Evolutionary conservation across 2,888 invertebrate genomes (phyloP), one percentile per base, ranked within the genome.

Genomic region (Itoplectis maculator): DNA sequence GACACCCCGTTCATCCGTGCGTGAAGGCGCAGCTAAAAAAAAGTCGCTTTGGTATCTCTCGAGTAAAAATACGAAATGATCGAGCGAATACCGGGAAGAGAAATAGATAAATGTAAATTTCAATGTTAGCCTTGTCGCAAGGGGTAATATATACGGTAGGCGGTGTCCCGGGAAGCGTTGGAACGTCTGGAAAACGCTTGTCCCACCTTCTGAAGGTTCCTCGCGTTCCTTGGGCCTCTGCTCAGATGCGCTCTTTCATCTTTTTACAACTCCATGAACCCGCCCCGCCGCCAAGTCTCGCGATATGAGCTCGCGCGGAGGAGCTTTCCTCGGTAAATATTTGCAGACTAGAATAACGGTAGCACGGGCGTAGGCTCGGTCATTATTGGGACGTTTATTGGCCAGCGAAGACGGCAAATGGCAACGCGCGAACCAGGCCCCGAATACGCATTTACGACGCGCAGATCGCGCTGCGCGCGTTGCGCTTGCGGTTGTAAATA

Each of bases 331-430:
- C 84, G 86, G 85, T 88, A 89, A 89, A 90, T 89, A 88, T 88
- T 88, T 86, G 84, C 82, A 85, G 87, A 87, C 88, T 86, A 86
- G 86, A 87, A 89, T 86, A 87, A 88, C 86, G 86, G 76, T 68
- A 59, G 74, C 74, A 69, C 40, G 82, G 61, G 56, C 42, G 66
- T n/a, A n/a, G n/a, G 79, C 82, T 85, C 85, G 83, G 87, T 88
- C 88, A 89, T 89, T 89, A 90, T 89, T 86, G 88, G 86, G 88
- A 89, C 89, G 86, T 89, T 89, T 89, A 90, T 89, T 89, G 87
- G 88, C 82, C 85, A 40, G 85, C 82, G 80, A 81, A 87, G 78
- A 85, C 84, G n/a, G 85, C 85, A 80, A 78, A 81, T 49, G 68
- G 47, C 54, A 76, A 76, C n/a, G n/a, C 63, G 56, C 68, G 68